Evolutionary conservation across 1,140 invertebrate species (phyloP).

Genomic region (Drosophila sechellia): DNA sequence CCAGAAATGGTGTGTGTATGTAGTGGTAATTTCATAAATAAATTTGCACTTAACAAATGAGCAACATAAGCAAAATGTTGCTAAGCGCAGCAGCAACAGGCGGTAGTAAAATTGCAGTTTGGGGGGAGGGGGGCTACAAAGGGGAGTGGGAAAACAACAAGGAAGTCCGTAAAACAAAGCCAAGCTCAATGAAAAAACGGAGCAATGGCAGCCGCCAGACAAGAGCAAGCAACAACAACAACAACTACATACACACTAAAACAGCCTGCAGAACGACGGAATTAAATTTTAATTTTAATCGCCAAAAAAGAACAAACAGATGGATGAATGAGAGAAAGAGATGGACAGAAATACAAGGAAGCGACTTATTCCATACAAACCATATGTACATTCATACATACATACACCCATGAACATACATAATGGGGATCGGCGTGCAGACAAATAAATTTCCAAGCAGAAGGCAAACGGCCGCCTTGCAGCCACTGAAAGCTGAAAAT

Average conservation of each 20-base stretch:
- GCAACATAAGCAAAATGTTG: slow-evolving; percentile 73
- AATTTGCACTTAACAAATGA: slow-evolving; percentile 76
- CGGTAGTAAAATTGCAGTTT: slow-evolving; percentile 27
- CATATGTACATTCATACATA: slow-evolving; percentile 2
- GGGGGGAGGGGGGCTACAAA: too few relatives aligned
- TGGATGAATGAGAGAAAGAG: slow-evolving; percentile 14
- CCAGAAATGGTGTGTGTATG: slow-evolving; percentile 24
- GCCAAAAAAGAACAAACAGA: slow-evolving; percentile 72
- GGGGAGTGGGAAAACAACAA: slow-evolving; percentile 45
- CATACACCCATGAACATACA: slow-evolving; percentile 16
- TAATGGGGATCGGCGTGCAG: slow-evolving; percentile 71
- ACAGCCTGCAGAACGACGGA: slow-evolving; percentile 43
- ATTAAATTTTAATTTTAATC: slow-evolving; percentile 82
- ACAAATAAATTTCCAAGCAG: slow-evolving; percentile 76
- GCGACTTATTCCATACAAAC: slow-evolving; percentile 32
- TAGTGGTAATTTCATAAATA: slow-evolving; percentile 68
- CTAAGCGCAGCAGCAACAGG: slow-evolving; percentile 71
- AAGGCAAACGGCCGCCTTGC: slow-evolving; percentile 43
- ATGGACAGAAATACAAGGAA: slow-evolving; percentile 27
- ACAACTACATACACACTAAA: slow-evolving; percentile 3
- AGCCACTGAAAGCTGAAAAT: slow-evolving; percentile 48
- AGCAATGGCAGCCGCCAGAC: slow-evolving; percentile 41
- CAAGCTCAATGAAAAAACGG: slow-evolving; percentile 54
- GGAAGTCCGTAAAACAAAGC: slow-evolving; percentile 76
- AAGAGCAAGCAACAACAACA: slow-evolving; percentile 37